Percentiles rank a stretch among this genome's conserved stretches.
phyloP scores from a whole-genome alignment of 2,888 invertebrate species.

The Philereme transversata region DNA sequence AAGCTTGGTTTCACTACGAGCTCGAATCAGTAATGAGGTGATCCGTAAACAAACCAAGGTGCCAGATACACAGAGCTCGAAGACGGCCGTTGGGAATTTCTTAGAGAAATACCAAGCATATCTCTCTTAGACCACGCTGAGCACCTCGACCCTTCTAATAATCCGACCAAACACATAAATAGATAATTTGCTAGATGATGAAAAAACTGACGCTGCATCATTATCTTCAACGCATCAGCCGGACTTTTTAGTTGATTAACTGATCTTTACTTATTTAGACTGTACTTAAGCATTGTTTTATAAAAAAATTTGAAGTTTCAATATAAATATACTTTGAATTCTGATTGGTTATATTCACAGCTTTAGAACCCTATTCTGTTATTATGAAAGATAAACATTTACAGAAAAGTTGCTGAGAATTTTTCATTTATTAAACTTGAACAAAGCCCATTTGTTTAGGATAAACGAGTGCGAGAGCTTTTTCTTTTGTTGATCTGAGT shows the following conservation, averaged over 20 bases:
- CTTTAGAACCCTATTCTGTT: constrained; percentile 11
- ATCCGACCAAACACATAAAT: background rate
- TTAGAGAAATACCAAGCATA: too few relatives aligned
- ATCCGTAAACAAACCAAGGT: too few relatives aligned
- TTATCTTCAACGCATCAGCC: too few relatives aligned
- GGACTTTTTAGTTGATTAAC: background rate
- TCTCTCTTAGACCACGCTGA: too few relatives aligned
- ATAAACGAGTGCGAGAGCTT: constrained; percentile 14
- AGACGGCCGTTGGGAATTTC: too few relatives aligned
- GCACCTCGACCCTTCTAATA: too few relatives aligned
- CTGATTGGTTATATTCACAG: constrained; percentile 6
- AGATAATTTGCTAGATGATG: background rate
- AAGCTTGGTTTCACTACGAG: too few relatives aligned
- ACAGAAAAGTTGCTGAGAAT: constrained; percentile 8
- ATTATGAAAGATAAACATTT: constrained; percentile 15
- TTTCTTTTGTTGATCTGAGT: constrained; percentile 22
- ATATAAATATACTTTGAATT: background rate
- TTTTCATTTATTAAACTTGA: constrained; percentile 24
- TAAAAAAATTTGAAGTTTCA: background rate
- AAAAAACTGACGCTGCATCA: too few relatives aligned
- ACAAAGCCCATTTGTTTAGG: constrained; percentile 18
- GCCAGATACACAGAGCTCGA: too few relatives aligned
- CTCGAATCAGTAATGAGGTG: too few relatives aligned
- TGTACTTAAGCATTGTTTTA: too few relatives aligned
- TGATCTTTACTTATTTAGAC: too few relatives aligned